Evolutionary conservation across 2,888 invertebrate species (phyloP), one percentile per base, ranked within the genome.

Genomic region (Stomorhina lunata): DNA sequence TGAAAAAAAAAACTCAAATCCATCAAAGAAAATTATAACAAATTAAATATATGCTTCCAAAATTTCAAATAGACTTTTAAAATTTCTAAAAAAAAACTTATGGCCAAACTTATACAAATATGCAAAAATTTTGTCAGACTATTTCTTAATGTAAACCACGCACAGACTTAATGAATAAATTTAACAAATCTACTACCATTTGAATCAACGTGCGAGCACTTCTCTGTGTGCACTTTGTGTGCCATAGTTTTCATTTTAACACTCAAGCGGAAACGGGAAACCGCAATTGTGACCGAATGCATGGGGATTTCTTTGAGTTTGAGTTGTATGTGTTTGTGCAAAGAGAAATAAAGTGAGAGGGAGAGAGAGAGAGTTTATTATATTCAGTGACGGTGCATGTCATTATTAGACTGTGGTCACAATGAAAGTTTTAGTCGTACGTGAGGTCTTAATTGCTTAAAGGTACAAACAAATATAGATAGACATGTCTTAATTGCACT

Each of bases 211-310:
- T 25, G 17, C 4, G 2, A 37, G n/a, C 15, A 22, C 32, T 22
- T 20, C 1, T 4, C 9, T 55, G 29, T 29, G 7, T 7, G 25
- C 25, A 37, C 37, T 40, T 59, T 25, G 59, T 40, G 25, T 37
- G 59, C 25, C 59, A 40, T 61, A 37, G 40, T 40, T 61, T 61
- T 61, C 15, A 61, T 40, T 61, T 61, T 40, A 40, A 34, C 34
- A 34, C 57, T 34, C 20, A 34, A 32, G 34, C 22, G 34, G 34
- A 57, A 22, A 7, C 57, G 34, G n/a, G 4, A 37, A 4, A 25
- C 25, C 25, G 7, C n/a, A 20, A 6, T 29, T 29, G 29, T 53
- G 22, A 17, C 22, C 45, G 10, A n/a, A n/a, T n/a, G n/a, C n/a
- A n/a, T n/a, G n/a, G n/a, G n/a, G n/a, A n/a, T n/a, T n/a, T n/a